Base-by-base conservation (phyloP, 2,113 vertebrate species). In the Heloderma charlesbogerti region DNA sequence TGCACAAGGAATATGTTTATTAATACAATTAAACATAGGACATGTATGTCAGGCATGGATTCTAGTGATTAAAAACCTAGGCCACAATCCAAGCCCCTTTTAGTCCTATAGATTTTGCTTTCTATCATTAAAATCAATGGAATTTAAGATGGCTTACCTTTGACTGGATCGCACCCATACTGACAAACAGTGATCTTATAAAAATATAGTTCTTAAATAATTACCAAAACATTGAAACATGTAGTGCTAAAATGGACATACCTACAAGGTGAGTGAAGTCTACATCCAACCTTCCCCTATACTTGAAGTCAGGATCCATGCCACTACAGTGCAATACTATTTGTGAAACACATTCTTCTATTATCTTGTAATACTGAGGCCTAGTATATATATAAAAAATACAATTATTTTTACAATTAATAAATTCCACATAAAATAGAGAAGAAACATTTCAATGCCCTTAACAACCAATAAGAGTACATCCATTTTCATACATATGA, bases 331-430 rank as follows among this genome's bases (percentile, higher is more conserved):
- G 99, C 54, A 99, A 95, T 22, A 99, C 98, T 90, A 99, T 98
- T 96, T 99, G 99, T 3, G 99, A 98, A 91, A 99, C 96, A 13
- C 98, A 99, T 88, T 99, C 99, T 81, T 99, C 99, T 87, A 99
- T 98, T 95, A 99, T 98, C 98, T 99, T 99, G 97, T 99, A 99
- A 97, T 99, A 99, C 90, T 99, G 99, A 71, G 99, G 98, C 96
- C 99, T 99, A 89, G 29, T 90, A 88, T 31, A 95, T 90, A 92
- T 12, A 87, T 10, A 48, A 72, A 2, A 84, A 89, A n/a, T n/a
- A n/a, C n/a, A n/a, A n/a, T n/a, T n/a, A n/a, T n/a, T n/a, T n/a
- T n/a, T n/a, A n/a, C n/a, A n/a, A n/a, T n/a, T n/a, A n/a, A n/a
- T n/a, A n/a, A n/a, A n/a, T n/a, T n/a, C n/a, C n/a, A n/a, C n/a